Percentiles rank a stretch among this genome's conserved stretches.
These are phyloP conservation scores for Phanerotoma sp. DNA, from an alignment of 2,888 invertebrate genomes.

Conservation along the genomic window DNA sequence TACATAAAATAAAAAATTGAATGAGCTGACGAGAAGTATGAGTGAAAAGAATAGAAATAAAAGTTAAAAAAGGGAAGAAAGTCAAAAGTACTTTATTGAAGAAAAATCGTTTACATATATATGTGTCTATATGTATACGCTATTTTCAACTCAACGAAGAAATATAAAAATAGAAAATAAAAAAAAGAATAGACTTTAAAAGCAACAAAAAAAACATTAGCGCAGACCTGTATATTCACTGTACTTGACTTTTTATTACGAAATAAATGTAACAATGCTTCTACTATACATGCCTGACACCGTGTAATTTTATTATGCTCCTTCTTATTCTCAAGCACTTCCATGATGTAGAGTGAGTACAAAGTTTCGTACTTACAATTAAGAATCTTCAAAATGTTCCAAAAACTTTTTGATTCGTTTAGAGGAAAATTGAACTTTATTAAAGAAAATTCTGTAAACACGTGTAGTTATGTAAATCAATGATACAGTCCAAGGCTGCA, in stretches of 20 bases:
- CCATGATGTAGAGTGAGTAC: no score
- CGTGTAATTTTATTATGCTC: background rate
- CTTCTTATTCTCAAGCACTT: background rate
- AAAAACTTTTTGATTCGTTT: no score
- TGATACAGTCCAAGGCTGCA: no score
- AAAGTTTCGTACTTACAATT: no score
- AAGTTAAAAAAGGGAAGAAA: background rate
- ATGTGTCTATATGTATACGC: background rate
- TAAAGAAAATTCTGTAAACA: no score
- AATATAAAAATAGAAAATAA: constrained; percentile 2
- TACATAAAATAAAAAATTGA: constrained; percentile 6
- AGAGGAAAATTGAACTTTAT: no score
- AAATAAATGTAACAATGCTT: constrained; percentile 42
- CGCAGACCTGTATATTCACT: constrained; percentile 30
- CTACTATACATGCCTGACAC: constrained; percentile 27
- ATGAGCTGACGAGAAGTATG: background rate
- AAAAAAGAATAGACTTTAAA: background rate
- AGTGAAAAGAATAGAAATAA: background rate
- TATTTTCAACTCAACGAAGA: background rate
- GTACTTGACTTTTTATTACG: constrained; percentile 29
- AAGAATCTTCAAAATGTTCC: no score
- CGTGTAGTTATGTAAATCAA: no score
- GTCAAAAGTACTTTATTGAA: background rate
- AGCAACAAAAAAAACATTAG: constrained; percentile 1
- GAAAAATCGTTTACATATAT: background rate